Evolutionary conservation across 2,888 invertebrate species (phyloP), one percentile per base, ranked within the genome.

Genomic region (Callyntrura guangdongensis): DNA sequence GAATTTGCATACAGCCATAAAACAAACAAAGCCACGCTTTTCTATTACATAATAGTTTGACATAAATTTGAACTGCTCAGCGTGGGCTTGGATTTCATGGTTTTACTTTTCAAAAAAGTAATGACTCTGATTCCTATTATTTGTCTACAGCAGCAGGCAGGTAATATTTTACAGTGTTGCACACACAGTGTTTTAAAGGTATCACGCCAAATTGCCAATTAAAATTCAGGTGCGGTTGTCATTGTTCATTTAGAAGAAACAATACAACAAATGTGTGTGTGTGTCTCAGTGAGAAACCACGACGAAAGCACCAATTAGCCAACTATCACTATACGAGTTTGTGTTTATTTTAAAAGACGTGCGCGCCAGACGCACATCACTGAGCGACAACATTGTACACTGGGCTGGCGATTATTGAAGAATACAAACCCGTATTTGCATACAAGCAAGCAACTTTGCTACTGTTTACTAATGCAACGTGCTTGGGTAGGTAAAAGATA

Each of bases 181-280:
- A 59, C 45, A 64, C 67, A n/a, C 27, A n/a, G 22, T 22, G 1
- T 67, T 64, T 22, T 14, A 64, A 0, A 64, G 5, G 17, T 8
- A 56, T 56, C 49, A 45, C 45, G 17, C 59, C 47, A 77, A 86
- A 74, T 86, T 81, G 69, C 72, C 85, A 90, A 90, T 86, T 90
- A 90, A 69, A 85, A 90, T 90, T 85, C 90, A 81, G 90, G 53
- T 77, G 74, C 79, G 86, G 81, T 61, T 77, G 84, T 90, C 86
- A 86, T 67, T 81, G 59, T 53, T 81, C 56, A 81, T 90, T 90
- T 86, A 17, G 27, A 53, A 86, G 79, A 79, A 69, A 90, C 72
- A 89, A 83, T 83, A 72, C 81, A 49, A 81, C 67, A 85, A 64
- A 64, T 36, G 56, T 25, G 79, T 22, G n/a, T n/a, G n/a, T n/a